Evolutionary conservation across 1,140 invertebrate genomes (phyloP), one percentile per base, ranked within the genome.

Genomic region (Musca vetustissima): DNA sequence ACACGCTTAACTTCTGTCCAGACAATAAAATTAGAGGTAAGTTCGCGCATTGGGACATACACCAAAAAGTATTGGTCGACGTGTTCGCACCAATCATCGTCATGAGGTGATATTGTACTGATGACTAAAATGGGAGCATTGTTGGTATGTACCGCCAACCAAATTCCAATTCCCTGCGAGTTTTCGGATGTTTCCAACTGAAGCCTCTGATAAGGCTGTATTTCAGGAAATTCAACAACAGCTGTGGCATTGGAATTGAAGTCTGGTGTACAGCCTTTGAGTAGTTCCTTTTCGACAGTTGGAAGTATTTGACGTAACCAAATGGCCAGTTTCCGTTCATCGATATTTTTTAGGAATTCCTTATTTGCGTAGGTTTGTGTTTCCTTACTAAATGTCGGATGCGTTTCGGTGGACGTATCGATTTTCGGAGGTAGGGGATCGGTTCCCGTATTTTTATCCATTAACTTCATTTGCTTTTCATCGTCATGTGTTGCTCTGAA

Each of bases 21-120:
- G 1, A 76, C 69, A 7, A 82, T 74, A 68, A 76, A 74, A 57
- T 73, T 75, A 7, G 71, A 68, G 24, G 72, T 73, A 17, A 69
- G 59, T 69, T 82, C 73, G 1, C 80, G 73, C 57, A 78, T 73
- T 2, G 80, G 80, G 48, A 78, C 68, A 55, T 72, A 82, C 0
- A 82, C 67, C 24, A 76, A 73, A 7, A 82, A 43, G 19, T 72
- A 70, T 67, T 81, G 77, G 24, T 79, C 73, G 22, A 80, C 70
- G 70, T 82, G 80, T 66, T 82, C 78, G 17, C 80, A 82, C 80
- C 80, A 82, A 64, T 78, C 78, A 64, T 78, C 78, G 19, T 82
- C 78, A 25, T 82, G 80, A 1, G 76, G 72, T 0, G 80, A 76
- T 24, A 75, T 72, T 0, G 76, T 76, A 24, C 76, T 79, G 48